Evolutionary conservation across 2,113 vertebrate genomes (phyloP).

Genomic region (Cottus gobio): DNA sequence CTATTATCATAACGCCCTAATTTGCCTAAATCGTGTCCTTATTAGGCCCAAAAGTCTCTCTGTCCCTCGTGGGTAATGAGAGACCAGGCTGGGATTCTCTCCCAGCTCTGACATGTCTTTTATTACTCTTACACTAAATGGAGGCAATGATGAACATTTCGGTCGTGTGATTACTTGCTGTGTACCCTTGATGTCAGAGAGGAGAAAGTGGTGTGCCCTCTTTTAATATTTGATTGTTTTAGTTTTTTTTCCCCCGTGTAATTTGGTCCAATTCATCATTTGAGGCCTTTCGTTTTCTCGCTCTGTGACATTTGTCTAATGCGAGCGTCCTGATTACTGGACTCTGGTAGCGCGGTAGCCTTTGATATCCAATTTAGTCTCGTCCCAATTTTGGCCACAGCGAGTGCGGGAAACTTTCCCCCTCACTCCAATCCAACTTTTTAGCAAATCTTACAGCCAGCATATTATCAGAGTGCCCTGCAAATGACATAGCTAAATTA

Average conservation of each 20-base stretch:
- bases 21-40: conserved; percentile 81
- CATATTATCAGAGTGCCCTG: conserved; percentile 42
- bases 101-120: conserved; percentile 82
- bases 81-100: conserved; percentile 63
- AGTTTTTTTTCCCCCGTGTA: conserved; percentile 58
- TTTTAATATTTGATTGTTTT: conserved; percentile 88
- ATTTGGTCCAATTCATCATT: conserved; percentile 88
- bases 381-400: conserved; percentile 69
- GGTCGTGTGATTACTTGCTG: conserved; percentile 76
- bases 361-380: conserved; percentile 80
- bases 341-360: conserved; percentile 71
- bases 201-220: conserved; percentile 78
- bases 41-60: conserved; percentile 76
- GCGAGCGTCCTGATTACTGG: conserved; percentile 76
- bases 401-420: conserved; percentile 67
- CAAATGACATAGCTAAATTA: conserved; percentile 58
- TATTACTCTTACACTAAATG: conserved; percentile 86
- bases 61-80: conserved; percentile 80
- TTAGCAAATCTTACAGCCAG: conserved; percentile 49
- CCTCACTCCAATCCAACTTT: conserved; percentile 61
- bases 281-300: conserved; percentile 77
- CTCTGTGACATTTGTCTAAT: conserved; percentile 80
- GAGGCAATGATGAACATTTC: conserved; percentile 84
- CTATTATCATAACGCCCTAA: conserved; percentile 82
- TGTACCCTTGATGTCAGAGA: conserved; percentile 81